Conservation (phyloP, 2,888 invertebrate genomes). For the Hydropsyche betteni region DNA sequence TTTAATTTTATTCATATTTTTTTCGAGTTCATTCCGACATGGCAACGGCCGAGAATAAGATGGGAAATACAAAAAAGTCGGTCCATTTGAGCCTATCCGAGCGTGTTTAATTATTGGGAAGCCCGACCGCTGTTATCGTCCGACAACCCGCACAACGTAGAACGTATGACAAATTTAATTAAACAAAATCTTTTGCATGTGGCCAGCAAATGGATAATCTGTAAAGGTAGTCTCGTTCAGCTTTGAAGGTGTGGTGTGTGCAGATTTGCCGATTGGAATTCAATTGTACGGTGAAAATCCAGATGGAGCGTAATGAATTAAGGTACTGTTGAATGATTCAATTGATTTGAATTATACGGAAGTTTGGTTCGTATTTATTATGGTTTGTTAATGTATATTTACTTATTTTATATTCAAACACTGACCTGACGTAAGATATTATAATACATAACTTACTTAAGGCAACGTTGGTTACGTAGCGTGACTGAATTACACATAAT, state of each 20-base stretch:
- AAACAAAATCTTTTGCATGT: constrained; percentile 26
- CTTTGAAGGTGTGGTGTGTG: neutral
- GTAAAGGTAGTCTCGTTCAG: neutral
- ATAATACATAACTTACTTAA: too few species aligned
- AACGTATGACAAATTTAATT: constrained; percentile 24
- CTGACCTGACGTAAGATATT: too few species aligned
- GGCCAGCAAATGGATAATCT: constrained; percentile 21
- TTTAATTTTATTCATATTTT: too few species aligned
- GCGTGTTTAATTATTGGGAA: constrained; percentile 46
- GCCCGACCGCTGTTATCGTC: constrained; percentile 14
- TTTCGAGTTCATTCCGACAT: too few species aligned
- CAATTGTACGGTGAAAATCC: neutral
- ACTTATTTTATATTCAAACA: too few species aligned
- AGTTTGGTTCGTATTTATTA: too few species aligned
- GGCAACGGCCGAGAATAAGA: neutral
- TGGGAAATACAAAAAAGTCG: constrained; percentile 35
- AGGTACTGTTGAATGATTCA: too few species aligned
- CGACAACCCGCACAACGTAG: neutral
- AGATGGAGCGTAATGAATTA: too few species aligned
- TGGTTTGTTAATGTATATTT: too few species aligned
- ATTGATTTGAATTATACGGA: too few species aligned
- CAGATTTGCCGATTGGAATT: neutral
- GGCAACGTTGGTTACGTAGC: too few species aligned
- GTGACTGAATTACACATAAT: too few species aligned
- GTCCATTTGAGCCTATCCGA: constrained; percentile 45